A percentile compares a stretch with the other conserved stretches of the same genome.
Evolutionary conservation across 1,140 invertebrate species (phyloP).

Genomic region (Trichonephila clavipes): DNA sequence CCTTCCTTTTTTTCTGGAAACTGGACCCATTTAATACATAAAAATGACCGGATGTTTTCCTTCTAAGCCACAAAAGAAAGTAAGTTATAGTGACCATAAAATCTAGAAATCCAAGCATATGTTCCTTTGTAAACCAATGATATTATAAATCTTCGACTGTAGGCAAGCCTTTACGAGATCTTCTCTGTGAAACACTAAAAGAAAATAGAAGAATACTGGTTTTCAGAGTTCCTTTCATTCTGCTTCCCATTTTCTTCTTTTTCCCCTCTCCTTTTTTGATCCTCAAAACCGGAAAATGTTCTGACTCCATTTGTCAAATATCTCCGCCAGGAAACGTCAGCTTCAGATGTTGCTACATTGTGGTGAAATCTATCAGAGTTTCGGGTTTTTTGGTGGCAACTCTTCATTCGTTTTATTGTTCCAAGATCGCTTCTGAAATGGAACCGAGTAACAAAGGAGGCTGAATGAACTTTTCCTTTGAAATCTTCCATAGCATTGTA

Average conservation of each 20-base stretch:
- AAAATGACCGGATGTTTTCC: slow-evolving; percentile 15
- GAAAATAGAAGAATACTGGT: slow-evolving; percentile 10
- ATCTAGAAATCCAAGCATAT: slow-evolving; percentile 48
- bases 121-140: slow-evolving; percentile 56
- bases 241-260: neutral
- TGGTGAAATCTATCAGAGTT: slow-evolving; percentile 62
- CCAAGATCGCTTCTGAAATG: neutral
- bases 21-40: neutral
- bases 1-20: neutral
- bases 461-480: slow-evolving; percentile 6
- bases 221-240: neutral
- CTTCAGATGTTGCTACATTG: slow-evolving; percentile 56
- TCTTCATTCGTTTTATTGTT: slow-evolving; percentile 46
- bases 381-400: slow-evolving; percentile 48
- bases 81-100: slow-evolving; percentile 59
- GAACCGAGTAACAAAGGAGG: neutral
- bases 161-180: slow-evolving; percentile 3
- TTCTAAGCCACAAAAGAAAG: slow-evolving; percentile 21
- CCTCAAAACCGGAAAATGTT: slow-evolving; percentile 59
- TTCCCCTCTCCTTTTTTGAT: slow-evolving; percentile 29
- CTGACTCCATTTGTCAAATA: slow-evolving; percentile 69
- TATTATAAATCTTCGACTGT: slow-evolving; percentile 59
- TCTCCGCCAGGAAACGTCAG: slow-evolving; percentile 49
- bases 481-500: neutral
- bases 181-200: neutral